Percentiles rank a stretch among this genome's conserved stretches.
phyloP scores from a whole-genome alignment of 2,888 invertebrate genomes.

The Schizotus pectinicornis region DNA sequence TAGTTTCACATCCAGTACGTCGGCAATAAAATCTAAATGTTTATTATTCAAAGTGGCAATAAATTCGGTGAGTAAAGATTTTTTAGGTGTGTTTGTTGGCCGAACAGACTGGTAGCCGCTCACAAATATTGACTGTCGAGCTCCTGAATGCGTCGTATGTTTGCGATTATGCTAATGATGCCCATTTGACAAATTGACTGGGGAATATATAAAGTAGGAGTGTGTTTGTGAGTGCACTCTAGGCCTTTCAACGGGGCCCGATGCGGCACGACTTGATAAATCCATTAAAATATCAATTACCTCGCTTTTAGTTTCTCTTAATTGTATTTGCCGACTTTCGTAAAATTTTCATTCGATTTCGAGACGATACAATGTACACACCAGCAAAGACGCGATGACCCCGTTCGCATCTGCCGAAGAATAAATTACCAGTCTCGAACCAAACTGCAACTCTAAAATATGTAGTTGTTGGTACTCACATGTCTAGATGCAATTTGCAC shows the following conservation, averaged over 20 bases:
- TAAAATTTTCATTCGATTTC: not conserved
- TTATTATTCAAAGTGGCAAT: slow-evolving; percentile 34
- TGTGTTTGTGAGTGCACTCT: slow-evolving; percentile 22
- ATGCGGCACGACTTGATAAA: slow-evolving; percentile 23
- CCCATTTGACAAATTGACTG: slow-evolving; percentile 32
- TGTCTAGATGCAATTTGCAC: no score
- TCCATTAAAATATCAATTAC: slow-evolving; percentile 33
- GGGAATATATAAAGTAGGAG: slow-evolving; percentile 21
- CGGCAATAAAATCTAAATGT: slow-evolving; percentile 29
- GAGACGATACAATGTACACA: no score
- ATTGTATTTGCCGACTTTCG: slow-evolving; percentile 24
- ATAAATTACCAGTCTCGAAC: no score
- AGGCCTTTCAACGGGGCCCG: slow-evolving; percentile 15
- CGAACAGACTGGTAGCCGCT: slow-evolving; percentile 24
- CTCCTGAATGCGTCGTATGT: slow-evolving; percentile 31
- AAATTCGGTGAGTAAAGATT: slow-evolving; percentile 26
- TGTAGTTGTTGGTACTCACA: no score
- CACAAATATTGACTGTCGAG: slow-evolving; percentile 33
- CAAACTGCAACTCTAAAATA: no score
- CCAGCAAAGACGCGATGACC: not conserved
- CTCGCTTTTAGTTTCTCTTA: slow-evolving; percentile 28
- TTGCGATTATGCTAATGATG: slow-evolving; percentile 36
- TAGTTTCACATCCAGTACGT: slow-evolving; percentile 18
- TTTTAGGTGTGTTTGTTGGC: slow-evolving; percentile 23
- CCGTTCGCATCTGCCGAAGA: no score